Conservation (phyloP, 2,888 invertebrate species). For the Eupithecia exiguata region DNA sequence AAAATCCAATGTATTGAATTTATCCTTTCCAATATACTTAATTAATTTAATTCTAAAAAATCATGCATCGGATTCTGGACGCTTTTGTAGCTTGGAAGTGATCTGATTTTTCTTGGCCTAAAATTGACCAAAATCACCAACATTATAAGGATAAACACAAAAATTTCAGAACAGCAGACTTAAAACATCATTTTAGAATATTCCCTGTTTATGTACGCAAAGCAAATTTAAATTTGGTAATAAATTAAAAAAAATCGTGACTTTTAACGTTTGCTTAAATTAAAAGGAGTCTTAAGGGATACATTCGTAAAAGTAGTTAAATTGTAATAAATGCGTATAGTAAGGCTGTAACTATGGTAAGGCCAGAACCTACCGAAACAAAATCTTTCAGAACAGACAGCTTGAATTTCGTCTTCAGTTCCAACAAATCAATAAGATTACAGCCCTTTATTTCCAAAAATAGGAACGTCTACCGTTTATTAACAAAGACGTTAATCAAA, state of each 20-base stretch:
- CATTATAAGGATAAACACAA: background rate
- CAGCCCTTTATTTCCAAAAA: constrained; percentile 33
- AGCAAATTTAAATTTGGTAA: background rate
- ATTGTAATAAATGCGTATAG: constrained; percentile 25
- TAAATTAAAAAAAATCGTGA: background rate
- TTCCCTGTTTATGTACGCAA: background rate
- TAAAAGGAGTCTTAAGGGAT: background rate
- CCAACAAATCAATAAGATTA: constrained; percentile 31
- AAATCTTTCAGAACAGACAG: background rate
- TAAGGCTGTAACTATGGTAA: constrained; percentile 28
- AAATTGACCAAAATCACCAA: background rate
- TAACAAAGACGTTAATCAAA: constrained; percentile 30
- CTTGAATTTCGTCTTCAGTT: constrained; percentile 25
- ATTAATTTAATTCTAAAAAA: background rate
- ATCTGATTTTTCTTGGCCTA: background rate
- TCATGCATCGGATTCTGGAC: background rate
- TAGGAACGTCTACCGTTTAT: constrained; percentile 46
- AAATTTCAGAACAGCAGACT: constrained; percentile 1
- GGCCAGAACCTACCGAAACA: constrained; percentile 4
- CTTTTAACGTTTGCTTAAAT: background rate
- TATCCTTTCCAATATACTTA: constrained; percentile 5
- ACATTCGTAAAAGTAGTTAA: constrained; percentile 24
- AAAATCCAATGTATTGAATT: constrained; percentile 16
- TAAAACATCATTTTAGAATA: background rate
- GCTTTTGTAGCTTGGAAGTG: background rate